Percentiles rank a stretch among this genome's conserved stretches.
These are phyloP conservation scores for Polia nebulosa DNA, from an alignment of 2,888 invertebrate species.

Conservation along the genomic window DNA sequence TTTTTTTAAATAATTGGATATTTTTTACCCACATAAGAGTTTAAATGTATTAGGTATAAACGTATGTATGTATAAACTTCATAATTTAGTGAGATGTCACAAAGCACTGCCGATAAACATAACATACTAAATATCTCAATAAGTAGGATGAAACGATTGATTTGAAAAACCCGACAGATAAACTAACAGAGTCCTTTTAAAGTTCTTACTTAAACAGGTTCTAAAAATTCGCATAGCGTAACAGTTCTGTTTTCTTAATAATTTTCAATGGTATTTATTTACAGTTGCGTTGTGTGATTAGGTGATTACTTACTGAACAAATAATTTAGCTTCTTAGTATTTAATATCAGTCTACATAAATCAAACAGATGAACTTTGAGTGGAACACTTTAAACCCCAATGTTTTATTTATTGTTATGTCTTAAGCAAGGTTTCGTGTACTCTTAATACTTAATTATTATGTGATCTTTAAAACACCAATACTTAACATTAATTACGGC, in stretches of 20 bases:
- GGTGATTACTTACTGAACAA: conserved; percentile 48
- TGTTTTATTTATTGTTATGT: conserved; percentile 10
- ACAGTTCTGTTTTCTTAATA: conserved; percentile 47
- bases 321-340: conserved; percentile 42
- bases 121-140: conserved; percentile 4
- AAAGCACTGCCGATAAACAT: not conserved
- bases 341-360: conserved; percentile 35
- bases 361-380: conserved; percentile 7
- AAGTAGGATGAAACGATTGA: not conserved
- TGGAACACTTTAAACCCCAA: conserved; percentile 34
- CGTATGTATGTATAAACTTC: not conserved
- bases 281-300: conserved; percentile 30
- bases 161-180: conserved; percentile 9
- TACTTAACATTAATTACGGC: conserved; percentile 20
- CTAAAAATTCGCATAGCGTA: conserved; percentile 25
- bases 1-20: conserved; percentile 27
- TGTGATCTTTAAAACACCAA: conserved; percentile 50
- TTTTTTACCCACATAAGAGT: conserved; percentile 6
- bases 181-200: not conserved
- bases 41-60: conserved; percentile 6
- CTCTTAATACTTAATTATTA: conserved; percentile 32
- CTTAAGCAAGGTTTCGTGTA: conserved; percentile 11
- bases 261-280: conserved; percentile 48
- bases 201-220: conserved; percentile 24
- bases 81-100: conserved; percentile 13